Percentiles rank a stretch among this genome's conserved stretches.
Evolutionary conservation across 2,888 invertebrate species (phyloP).

Genomic region (Pandemis corylana): DNA sequence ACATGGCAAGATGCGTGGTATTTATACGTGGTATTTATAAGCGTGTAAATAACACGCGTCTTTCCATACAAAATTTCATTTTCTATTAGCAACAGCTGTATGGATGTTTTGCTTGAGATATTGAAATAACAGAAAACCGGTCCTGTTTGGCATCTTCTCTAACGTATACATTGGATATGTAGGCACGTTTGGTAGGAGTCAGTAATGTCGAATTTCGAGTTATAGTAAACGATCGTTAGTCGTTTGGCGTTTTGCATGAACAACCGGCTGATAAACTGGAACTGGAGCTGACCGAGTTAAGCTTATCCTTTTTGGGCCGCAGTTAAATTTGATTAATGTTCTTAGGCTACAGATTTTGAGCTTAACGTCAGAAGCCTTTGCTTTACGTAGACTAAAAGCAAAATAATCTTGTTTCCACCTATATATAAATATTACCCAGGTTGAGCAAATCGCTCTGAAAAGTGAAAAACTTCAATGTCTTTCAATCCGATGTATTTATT

Average conservation of each 20-base stretch:
- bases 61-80: background rate
- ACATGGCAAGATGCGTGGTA: no score
- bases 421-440: no score
- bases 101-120: conserved; percentile 19
- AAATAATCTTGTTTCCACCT: background rate
- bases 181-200: conserved; percentile 18
- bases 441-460: no score
- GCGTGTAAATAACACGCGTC: background rate
- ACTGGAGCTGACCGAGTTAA: conserved; percentile 28
- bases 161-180: conserved; percentile 17
- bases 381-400: background rate
- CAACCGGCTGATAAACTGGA: conserved; percentile 23
- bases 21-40: background rate
- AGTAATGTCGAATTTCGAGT: conserved; percentile 40
- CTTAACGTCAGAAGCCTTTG: background rate
- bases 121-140: conserved; percentile 30
- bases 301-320: conserved; percentile 31
- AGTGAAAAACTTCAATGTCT: no score
- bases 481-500: background rate
- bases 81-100: conserved; percentile 8
- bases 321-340: conserved; percentile 23
- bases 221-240: conserved; percentile 5
- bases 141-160: conserved; percentile 24
- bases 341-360: conserved; percentile 1
- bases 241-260: conserved; percentile 24